Evolutionary conservation across 2,113 vertebrate genomes (phyloP).

Genomic region (Dolichotis patagonum): DNA sequence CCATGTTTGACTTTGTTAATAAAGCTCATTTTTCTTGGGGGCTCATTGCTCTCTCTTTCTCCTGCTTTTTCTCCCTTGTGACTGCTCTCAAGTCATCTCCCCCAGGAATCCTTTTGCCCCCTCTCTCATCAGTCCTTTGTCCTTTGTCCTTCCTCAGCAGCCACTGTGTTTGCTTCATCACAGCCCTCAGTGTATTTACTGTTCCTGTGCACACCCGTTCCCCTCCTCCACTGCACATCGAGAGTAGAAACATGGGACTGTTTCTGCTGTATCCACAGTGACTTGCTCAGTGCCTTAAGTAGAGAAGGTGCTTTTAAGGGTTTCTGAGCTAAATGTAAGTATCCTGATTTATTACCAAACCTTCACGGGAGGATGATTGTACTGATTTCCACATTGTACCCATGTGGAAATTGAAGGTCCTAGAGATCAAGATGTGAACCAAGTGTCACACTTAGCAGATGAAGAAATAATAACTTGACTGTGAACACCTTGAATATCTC

Average conservation of each 20-base stretch:
- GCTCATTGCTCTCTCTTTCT: background rate
- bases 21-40: background rate
- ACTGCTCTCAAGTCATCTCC: background rate
- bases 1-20: background rate
- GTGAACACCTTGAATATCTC: background rate
- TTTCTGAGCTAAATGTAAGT: background rate
- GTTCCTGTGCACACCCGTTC: background rate
- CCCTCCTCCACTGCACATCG: background rate
- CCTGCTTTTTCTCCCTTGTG: background rate
- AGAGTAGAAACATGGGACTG: background rate
- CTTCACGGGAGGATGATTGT: background rate
- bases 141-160: background rate
- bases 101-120: background rate
- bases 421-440: background rate
- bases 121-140: background rate
- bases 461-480: background rate
- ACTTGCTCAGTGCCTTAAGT: background rate
- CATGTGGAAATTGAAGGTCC: background rate
- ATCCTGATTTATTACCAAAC: background rate
- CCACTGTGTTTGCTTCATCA: background rate
- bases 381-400: background rate
- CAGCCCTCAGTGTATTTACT: background rate
- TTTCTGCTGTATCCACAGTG: background rate
- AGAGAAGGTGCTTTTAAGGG: background rate
- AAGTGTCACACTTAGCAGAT: background rate